A percentile compares a stretch with the other conserved stretches of the same genome.
These are phyloP conservation scores for Lasioglossum lativentre DNA, from an alignment of 2,888 invertebrate genomes.

Conservation along the genomic window DNA sequence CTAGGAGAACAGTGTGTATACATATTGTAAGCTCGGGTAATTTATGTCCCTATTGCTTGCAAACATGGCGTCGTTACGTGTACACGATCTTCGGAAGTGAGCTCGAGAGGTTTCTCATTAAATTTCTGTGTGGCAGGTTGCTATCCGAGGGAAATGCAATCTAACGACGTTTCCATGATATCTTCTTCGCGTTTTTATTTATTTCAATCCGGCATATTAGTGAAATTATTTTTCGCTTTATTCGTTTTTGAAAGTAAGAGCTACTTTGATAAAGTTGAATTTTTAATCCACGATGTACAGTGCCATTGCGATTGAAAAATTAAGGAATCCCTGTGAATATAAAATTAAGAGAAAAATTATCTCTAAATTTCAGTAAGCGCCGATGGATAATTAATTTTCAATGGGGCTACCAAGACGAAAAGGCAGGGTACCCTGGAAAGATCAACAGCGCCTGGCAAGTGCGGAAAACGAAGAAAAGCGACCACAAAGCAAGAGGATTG, in stretches of 20 bases:
- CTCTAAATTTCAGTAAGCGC: no score
- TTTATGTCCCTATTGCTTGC: neutral
- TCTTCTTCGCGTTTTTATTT: neutral
- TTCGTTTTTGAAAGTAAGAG: no score
- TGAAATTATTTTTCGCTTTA: neutral
- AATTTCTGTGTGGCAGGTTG: neutral
- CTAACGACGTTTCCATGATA: neutral
- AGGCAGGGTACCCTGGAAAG: neutral
- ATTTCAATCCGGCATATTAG: neutral
- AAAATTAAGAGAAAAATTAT: no score
- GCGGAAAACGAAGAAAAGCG: neutral
- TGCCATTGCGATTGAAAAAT: no score
- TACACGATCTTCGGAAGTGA: neutral
- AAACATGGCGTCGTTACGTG: neutral
- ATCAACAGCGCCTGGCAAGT: neutral
- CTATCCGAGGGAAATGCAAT: neutral
- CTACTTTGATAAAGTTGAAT: no score
- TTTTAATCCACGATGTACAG: no score
- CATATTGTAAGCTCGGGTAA: neutral
- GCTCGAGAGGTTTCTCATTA: neutral
- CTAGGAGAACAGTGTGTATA: constrained; percentile 17
- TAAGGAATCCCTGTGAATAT: no score
- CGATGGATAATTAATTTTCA: no score
- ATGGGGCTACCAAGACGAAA: neutral
- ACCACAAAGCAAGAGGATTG: constrained; percentile 16